phyloP scores from a whole-genome alignment of 2,888 invertebrate genomes.

The Eretmocerus hayati region DNA sequence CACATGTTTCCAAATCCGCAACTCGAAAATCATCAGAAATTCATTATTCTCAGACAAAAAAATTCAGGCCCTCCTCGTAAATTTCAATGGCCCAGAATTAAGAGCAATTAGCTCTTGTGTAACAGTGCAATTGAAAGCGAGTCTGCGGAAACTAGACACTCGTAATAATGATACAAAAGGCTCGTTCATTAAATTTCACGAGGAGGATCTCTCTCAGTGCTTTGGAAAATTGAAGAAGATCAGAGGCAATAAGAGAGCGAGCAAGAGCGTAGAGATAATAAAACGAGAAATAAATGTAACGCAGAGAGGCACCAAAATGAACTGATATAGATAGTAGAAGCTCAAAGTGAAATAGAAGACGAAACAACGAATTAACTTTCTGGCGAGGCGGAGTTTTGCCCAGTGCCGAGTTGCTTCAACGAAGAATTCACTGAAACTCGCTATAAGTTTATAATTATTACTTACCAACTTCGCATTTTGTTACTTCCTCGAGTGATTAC shows the following conservation, averaged over 20 bases:
- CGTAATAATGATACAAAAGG: not conserved
- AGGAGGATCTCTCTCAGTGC: not conserved
- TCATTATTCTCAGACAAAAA: too few species aligned
- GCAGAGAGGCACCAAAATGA: slow-evolving; percentile 9
- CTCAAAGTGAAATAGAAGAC: slow-evolving; percentile 9
- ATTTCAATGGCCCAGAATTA: too few species aligned
- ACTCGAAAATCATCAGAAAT: too few species aligned
- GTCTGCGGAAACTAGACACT: not conserved
- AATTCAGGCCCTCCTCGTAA: too few species aligned
- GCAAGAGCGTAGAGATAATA: slow-evolving; percentile 7
- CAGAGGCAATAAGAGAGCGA: not conserved
- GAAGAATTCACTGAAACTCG: slow-evolving; percentile 12
- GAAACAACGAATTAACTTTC: slow-evolving; percentile 19
- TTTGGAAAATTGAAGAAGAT: not conserved
- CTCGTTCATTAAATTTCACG: not conserved
- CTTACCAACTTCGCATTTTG: slow-evolving; percentile 15
- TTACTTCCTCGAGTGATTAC: slow-evolving; percentile 13
- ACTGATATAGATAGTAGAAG: slow-evolving; percentile 11
- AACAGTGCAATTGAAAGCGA: not conserved
- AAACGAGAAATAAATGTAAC: slow-evolving; percentile 8
- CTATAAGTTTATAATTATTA: slow-evolving; percentile 18
- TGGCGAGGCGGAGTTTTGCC: not conserved
- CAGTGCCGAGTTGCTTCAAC: not conserved
- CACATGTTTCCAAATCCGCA: too few species aligned
- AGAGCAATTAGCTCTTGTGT: too few species aligned